A percentile compares a stretch with the other conserved stretches of the same genome.
Conservation (phyloP, 2,888 invertebrate species). For the Ectemnius continuus region DNA sequence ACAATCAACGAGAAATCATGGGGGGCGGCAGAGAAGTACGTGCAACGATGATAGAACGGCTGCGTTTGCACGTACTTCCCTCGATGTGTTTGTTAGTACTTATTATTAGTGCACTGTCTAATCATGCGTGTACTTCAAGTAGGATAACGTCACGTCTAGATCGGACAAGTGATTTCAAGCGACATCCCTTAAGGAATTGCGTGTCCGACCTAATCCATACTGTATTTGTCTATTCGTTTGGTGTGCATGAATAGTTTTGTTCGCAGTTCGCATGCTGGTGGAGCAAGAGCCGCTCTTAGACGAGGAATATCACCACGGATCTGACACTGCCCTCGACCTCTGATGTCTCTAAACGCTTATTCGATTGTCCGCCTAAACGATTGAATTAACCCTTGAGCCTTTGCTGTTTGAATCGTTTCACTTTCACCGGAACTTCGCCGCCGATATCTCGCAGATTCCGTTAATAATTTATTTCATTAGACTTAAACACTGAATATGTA, state of each 20-base stretch:
- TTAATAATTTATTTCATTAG: too few relatives aligned
- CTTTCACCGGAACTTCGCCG: background rate
- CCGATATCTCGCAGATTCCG: too few relatives aligned
- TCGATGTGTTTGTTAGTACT: too few relatives aligned
- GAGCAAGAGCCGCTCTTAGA: slow-evolving; percentile 73
- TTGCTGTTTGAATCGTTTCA: background rate
- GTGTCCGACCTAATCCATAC: slow-evolving; percentile 41
- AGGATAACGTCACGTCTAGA: background rate
- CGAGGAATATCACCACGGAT: slow-evolving; percentile 71
- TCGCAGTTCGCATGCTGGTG: slow-evolving; percentile 74
- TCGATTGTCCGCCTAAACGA: slow-evolving; percentile 23
- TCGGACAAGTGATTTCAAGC: background rate
- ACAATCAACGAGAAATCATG: too few relatives aligned
- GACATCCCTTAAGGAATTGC: background rate
- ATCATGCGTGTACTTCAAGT: slow-evolving; percentile 4
- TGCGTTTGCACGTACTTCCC: too few relatives aligned
- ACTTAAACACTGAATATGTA: too few relatives aligned
- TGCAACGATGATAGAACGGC: too few relatives aligned
- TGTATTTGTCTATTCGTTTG: slow-evolving; percentile 57
- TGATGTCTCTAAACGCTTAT: slow-evolving; percentile 59
- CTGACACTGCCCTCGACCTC: slow-evolving; percentile 71
- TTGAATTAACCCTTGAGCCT: slow-evolving; percentile 3
- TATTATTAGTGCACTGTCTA: background rate
- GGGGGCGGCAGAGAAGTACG: too few relatives aligned
- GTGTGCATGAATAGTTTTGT: slow-evolving; percentile 76